Evolutionary conservation across 2,888 invertebrate genomes (phyloP).

Genomic region (Mythimna vitellina): DNA sequence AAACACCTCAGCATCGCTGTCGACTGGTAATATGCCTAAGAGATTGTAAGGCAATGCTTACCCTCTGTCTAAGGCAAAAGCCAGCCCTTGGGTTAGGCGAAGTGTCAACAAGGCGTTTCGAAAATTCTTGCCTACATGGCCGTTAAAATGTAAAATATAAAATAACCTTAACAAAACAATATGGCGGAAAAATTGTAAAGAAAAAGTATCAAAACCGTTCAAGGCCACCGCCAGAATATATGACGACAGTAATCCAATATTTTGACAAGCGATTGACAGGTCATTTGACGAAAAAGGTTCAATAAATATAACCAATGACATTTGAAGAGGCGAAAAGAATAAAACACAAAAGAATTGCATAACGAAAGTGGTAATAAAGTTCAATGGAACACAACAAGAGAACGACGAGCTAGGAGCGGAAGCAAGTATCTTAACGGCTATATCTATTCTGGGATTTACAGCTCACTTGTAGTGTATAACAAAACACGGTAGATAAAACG

Average conservation of each 20-base stretch:
- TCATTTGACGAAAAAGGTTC: slow-evolving; percentile 5
- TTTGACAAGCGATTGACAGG: slow-evolving; percentile 30
- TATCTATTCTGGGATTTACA: slow-evolving; percentile 52
- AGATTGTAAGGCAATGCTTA: too few relatives aligned
- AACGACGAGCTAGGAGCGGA: slow-evolving; percentile 45
- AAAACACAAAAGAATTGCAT: slow-evolving; percentile 22
- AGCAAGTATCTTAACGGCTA: slow-evolving; percentile 48
- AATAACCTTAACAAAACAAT: background rate
- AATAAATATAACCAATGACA: slow-evolving; percentile 5
- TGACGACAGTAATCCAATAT: slow-evolving; percentile 37
- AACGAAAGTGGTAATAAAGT: slow-evolving; percentile 38
- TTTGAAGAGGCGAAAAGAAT: background rate
- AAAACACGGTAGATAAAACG: slow-evolving; percentile 41
- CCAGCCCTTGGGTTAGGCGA: too few relatives aligned
- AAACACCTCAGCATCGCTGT: too few relatives aligned
- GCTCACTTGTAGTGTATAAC: slow-evolving; percentile 43
- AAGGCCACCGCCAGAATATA: background rate
- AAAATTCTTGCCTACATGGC: background rate
- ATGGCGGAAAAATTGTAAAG: background rate
- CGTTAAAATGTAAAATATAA: background rate
- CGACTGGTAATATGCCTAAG: too few relatives aligned
- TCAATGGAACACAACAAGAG: slow-evolving; percentile 41
- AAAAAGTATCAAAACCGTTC: slow-evolving; percentile 19
- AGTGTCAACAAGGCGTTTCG: too few relatives aligned
- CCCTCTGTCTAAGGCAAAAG: too few relatives aligned